Percentiles rank a stretch among this genome's conserved stretches.
phyloP scores from a whole-genome alignment of 1,140 invertebrate species.

The Anadara kagoshimensis region DNA sequence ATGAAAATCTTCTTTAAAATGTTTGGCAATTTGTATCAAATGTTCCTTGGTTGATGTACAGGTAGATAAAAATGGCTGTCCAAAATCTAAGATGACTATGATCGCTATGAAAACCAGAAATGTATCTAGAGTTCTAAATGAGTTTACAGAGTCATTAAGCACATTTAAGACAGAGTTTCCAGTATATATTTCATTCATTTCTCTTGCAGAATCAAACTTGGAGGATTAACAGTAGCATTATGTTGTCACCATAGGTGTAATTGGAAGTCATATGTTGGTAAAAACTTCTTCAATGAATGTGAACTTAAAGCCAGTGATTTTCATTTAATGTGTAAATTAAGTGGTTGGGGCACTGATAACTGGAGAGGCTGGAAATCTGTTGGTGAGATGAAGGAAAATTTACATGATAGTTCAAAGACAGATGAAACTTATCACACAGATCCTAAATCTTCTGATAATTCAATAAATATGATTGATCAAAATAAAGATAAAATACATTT shows the following conservation, averaged over 20 bases:
- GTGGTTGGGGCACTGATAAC: conserved; percentile 89
- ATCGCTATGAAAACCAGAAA: too few species aligned
- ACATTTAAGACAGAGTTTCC: too few species aligned
- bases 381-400: conserved; percentile 27
- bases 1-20: too few species aligned
- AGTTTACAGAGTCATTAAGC: too few species aligned
- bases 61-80: too few species aligned
- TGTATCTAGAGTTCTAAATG: too few species aligned
- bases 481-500: too few species aligned
- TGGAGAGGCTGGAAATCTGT: conserved; percentile 47
- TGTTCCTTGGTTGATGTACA: too few species aligned
- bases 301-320: conserved; percentile 82
- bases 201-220: conserved; percentile 28
- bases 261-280: conserved; percentile 82
- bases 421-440: background rate
- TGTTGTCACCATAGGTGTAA: conserved; percentile 91
- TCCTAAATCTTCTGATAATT: background rate
- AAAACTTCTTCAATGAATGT: conserved; percentile 74
- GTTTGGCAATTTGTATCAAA: too few species aligned
- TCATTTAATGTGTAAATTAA: conserved; percentile 84
- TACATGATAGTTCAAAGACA: background rate
- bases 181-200: too few species aligned
- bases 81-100: too few species aligned
- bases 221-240: conserved; percentile 84
- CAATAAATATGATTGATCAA: too few species aligned